A percentile compares a stretch with the other conserved stretches of the same genome.
Evolutionary conservation across 1,140 invertebrate species (phyloP).

Genomic region (Dryas iulia): DNA sequence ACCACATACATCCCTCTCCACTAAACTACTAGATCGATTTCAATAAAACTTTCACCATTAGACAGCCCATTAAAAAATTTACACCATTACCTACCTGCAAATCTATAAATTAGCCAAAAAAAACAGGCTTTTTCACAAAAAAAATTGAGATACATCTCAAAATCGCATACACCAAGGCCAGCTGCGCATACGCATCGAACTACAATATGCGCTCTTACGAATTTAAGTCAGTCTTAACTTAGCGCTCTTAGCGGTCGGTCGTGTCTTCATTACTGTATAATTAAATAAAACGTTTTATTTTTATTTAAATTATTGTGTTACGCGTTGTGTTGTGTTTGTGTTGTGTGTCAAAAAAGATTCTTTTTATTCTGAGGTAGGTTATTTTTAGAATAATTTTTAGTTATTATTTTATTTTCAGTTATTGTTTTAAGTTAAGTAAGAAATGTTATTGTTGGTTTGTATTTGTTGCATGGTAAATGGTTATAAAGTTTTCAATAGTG

Average conservation of each 20-base stretch:
- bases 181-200: slow-evolving; percentile 44
- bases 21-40: background rate
- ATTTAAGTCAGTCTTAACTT: slow-evolving; percentile 24
- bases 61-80: background rate
- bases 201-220: slow-evolving; percentile 3
- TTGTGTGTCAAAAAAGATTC: slow-evolving; percentile 5
- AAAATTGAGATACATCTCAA: slow-evolving; percentile 54
- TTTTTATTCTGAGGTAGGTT: slow-evolving; percentile 4
- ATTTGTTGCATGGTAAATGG: too few relatives aligned
- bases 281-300: background rate
- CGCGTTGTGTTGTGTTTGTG: slow-evolving; percentile 10
- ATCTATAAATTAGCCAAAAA: too few relatives aligned
- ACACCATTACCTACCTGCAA: too few relatives aligned
- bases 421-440: too few relatives aligned
- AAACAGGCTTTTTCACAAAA: background rate
- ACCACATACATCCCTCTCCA: background rate
- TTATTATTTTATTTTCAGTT: slow-evolving; percentile 6
- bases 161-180: slow-evolving; percentile 61
- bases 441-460: background rate
- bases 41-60: background rate
- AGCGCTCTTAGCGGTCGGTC: slow-evolving; percentile 21
- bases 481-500: too few relatives aligned
- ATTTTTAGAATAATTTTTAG: background rate
- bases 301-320: background rate
- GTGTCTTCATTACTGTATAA: background rate